Percentiles rank a stretch among this genome's conserved stretches.
Conservation (phyloP, 2,113 vertebrate species). For the Cichladusa arquata region DNA sequence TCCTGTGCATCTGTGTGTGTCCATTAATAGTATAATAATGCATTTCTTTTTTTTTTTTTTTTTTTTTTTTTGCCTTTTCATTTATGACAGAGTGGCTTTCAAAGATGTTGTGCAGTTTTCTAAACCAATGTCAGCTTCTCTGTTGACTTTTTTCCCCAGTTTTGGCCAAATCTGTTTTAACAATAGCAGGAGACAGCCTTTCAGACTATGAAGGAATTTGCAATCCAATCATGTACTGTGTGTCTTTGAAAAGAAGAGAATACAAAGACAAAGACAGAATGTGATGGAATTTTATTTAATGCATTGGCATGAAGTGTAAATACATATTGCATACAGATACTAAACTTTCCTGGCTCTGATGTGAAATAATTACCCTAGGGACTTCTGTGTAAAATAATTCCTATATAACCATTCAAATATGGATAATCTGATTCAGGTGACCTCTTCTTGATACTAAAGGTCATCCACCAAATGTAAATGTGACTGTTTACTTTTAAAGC, state of each 20-base stretch:
- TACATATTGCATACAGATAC: constrained; percentile 46
- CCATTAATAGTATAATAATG: neutral
- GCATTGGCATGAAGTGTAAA: constrained; percentile 50
- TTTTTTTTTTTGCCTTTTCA: neutral
- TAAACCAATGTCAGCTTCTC: neutral
- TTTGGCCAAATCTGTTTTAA: neutral
- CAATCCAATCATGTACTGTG: neutral
- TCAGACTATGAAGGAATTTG: neutral
- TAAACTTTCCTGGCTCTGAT: constrained; percentile 12
- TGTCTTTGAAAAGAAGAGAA: constrained; percentile 12
- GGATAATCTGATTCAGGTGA: constrained; percentile 40
- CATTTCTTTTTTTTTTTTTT: neutral
- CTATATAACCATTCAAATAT: constrained; percentile 47
- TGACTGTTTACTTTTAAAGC: constrained; percentile 38
- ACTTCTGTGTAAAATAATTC: constrained; percentile 57
- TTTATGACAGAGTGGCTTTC: neutral
- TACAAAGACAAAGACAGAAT: constrained; percentile 30
- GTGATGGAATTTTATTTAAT: constrained; percentile 46
- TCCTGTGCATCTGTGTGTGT: neutral
- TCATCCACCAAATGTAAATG: constrained; percentile 33
- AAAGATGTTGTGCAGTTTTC: neutral
- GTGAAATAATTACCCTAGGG: constrained; percentile 57
- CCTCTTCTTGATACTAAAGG: constrained; percentile 41
- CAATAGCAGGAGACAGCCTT: neutral
- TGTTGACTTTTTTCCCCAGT: neutral